Evolutionary conservation across 1,140 invertebrate genomes (phyloP), one percentile per base, ranked within the genome.

Genomic region (Philaenus spumarius): DNA sequence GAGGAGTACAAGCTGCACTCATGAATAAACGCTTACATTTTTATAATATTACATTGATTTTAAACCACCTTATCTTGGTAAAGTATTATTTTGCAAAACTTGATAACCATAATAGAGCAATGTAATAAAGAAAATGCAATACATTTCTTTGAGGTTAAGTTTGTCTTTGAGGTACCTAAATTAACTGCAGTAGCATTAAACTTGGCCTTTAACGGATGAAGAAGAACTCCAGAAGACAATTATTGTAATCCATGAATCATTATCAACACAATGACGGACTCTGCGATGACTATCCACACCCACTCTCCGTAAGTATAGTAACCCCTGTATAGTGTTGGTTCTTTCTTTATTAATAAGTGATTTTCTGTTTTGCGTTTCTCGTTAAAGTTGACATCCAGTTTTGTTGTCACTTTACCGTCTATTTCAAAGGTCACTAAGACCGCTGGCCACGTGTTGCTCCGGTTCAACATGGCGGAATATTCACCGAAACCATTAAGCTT

Each of bases 261-360:
- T 30, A 75, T 66, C 46, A 77, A 75, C 4, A 80, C 77, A 12
- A 78, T 50, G 5, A 77, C 68, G 12, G 78, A 78, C 26, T 77
- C 80, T 7, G 70, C 74, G 20, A 78, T 71, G 24, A 83, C 72
- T 24, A 82, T 75, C 74, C 79, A 84, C 14, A 82, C 82, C 82
- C 82, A 84, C 2, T 80, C 80, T 12, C 80, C 81, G 62, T 82
- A 80, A 0, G 79, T 80, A 63, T 81, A 83, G 67, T 80, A 81
- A 57, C 83, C 78, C 62, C 77, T 67, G 9, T 71, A 71, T 7
- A 80, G 58, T 22, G 72, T 75, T 20, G 68, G 67, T 42, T 70
- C 68, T 39, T 76, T 75, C 5, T 67, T 66, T n/a, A n/a, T n/a
- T n/a, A n/a, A n/a, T n/a, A n/a, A n/a, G 11, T 30, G 30, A 15